phyloP scores from a whole-genome alignment of 1,140 invertebrate species.

The Microplitis demolitor region DNA sequence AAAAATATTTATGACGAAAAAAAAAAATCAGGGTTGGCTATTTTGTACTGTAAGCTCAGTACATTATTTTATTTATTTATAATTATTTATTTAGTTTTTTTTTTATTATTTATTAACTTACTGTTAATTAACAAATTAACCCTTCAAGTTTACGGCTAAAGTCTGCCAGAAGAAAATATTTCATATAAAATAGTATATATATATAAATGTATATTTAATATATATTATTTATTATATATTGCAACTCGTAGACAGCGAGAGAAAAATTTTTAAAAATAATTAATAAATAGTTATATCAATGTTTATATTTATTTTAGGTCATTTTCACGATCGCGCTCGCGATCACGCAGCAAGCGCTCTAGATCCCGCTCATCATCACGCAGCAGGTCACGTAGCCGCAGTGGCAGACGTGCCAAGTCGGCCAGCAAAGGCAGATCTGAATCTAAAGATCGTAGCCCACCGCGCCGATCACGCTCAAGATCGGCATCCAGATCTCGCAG shows the following conservation, averaged over 20 bases:
- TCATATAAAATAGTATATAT: too few relatives aligned
- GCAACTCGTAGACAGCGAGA: too few relatives aligned
- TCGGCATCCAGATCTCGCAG: conserved; percentile 53
- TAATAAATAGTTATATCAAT: conserved; percentile 15
- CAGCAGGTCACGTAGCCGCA: conserved; percentile 58
- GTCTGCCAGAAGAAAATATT: too few relatives aligned
- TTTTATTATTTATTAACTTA: too few relatives aligned
- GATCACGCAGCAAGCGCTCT: conserved; percentile 56
- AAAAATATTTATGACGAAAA: conserved; percentile 32
- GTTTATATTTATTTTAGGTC: conserved; percentile 54
- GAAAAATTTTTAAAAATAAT: too few relatives aligned
- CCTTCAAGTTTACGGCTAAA: too few relatives aligned
- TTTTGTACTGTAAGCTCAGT: neutral
- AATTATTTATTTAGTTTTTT: neutral
- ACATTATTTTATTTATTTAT: neutral
- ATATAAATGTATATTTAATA: too few relatives aligned
- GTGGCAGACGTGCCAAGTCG: conserved; percentile 44
- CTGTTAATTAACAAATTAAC: too few relatives aligned
- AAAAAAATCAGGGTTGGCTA: neutral
- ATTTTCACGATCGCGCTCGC: conserved; percentile 56
- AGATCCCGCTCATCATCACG: conserved; percentile 60
- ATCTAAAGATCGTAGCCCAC: conserved; percentile 60
- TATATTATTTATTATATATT: too few relatives aligned
- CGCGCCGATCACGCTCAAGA: conserved; percentile 53
- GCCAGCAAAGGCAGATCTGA: conserved; percentile 63